Conservation (phyloP, 1,140 invertebrate genomes). For the Copidosoma floridanum region DNA sequence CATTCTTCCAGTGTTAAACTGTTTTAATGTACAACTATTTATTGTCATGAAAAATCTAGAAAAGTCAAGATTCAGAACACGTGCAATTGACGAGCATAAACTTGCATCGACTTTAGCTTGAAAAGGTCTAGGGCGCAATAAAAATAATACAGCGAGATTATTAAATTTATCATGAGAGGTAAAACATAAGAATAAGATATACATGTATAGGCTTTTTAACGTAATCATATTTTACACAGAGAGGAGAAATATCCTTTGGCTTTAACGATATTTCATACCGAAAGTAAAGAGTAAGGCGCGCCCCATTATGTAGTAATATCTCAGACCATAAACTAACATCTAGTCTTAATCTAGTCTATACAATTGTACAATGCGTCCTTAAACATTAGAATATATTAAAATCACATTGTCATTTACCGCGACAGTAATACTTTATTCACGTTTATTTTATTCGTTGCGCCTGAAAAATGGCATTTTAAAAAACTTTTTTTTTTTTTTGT, state of each 20-base stretch:
- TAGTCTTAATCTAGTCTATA: constrained; percentile 49
- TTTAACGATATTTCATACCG: constrained; percentile 15
- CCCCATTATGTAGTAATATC: constrained; percentile 23
- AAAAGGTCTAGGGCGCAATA: constrained; percentile 12
- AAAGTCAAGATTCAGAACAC: background rate
- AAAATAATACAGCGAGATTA: constrained; percentile 13
- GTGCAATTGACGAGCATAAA: constrained; percentile 9
- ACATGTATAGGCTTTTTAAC: background rate
- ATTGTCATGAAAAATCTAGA: too few relatives aligned
- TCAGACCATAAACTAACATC: constrained; percentile 56
- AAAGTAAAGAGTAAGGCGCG: constrained; percentile 13
- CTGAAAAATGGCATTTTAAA: constrained; percentile 22
- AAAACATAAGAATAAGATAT: constrained; percentile 1
- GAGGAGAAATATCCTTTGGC: constrained; percentile 18
- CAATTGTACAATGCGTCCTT: constrained; percentile 52
- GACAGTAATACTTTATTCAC: constrained; percentile 37
- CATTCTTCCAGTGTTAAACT: too few relatives aligned
- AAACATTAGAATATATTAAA: constrained; percentile 40
- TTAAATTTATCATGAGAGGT: constrained; percentile 10
- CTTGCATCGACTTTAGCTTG: constrained; percentile 24
- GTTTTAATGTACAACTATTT: too few relatives aligned
- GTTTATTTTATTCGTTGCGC: constrained; percentile 28
- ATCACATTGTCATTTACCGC: constrained; percentile 34
- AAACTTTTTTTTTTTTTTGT: constrained; percentile 24
- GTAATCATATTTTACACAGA: constrained; percentile 7